Conservation (phyloP, 2,888 invertebrate species). For the Osedax frankpressi region DNA sequence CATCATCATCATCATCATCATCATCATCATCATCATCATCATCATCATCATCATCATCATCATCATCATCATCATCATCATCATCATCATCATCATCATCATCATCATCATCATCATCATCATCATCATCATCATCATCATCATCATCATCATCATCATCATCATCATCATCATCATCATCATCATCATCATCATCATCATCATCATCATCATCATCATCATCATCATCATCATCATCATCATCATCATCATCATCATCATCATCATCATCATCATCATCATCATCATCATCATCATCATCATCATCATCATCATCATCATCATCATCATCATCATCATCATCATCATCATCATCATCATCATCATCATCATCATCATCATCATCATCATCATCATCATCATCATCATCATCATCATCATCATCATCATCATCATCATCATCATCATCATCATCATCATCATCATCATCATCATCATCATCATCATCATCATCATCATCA, state of each 20-base stretch:
- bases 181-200: neutral
- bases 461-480: neutral
- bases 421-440: neutral
- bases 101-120: neutral
- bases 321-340: neutral
- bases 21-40: constrained; percentile 16
- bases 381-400: neutral
- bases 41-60: constrained; percentile 19
- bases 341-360: neutral
- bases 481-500: neutral
- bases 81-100: constrained; percentile 14
- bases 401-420: neutral
- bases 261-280: neutral
- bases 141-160: neutral
- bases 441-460: neutral
- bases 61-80: constrained; percentile 18
- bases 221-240: neutral
- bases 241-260: neutral
- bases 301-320: neutral
- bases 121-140: neutral
- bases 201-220: neutral
- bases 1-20: neutral
- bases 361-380: neutral
- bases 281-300: neutral
- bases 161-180: neutral